These are phyloP conservation scores for Episyrphus balteatus DNA, from an alignment of 1,140 invertebrate species.

Conservation along the genomic window DNA sequence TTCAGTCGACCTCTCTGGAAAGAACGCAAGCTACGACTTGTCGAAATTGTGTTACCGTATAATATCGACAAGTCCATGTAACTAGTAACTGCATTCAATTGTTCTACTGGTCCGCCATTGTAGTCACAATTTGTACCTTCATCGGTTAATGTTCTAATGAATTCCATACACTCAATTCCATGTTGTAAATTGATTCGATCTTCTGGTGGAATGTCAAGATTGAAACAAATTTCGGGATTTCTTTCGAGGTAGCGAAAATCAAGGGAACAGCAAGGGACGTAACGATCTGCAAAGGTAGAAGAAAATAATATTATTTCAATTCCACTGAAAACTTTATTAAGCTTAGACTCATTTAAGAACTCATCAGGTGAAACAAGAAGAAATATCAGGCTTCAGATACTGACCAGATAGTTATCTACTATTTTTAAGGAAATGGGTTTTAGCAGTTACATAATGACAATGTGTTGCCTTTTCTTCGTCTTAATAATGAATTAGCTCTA, in stretches of 20 bases:
- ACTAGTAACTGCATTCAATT: constrained; percentile 71
- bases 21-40: constrained; percentile 52
- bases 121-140: constrained; percentile 52
- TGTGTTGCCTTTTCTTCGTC: too few species aligned
- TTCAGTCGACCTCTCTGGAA: constrained; percentile 51
- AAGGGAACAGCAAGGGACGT: constrained; percentile 51
- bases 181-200: constrained; percentile 66
- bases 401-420: too few species aligned
- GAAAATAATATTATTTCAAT: too few species aligned
- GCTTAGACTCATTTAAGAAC: too few species aligned
- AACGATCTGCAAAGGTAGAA: too few species aligned
- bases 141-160: constrained; percentile 67
- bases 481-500: too few species aligned
- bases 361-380: too few species aligned
- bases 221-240: constrained; percentile 56
- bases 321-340: too few species aligned
- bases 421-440: too few species aligned
- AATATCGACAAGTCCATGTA: constrained; percentile 76
- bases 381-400: too few species aligned
- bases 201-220: constrained; percentile 69
- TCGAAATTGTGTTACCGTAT: constrained; percentile 62
- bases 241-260: constrained; percentile 44
- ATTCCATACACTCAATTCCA: constrained; percentile 69
- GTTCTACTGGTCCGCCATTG: constrained; percentile 54
- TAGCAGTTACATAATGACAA: too few species aligned